Base-by-base conservation (phyloP, 2,888 invertebrate genomes). In the Azorinus chamasolen region DNA sequence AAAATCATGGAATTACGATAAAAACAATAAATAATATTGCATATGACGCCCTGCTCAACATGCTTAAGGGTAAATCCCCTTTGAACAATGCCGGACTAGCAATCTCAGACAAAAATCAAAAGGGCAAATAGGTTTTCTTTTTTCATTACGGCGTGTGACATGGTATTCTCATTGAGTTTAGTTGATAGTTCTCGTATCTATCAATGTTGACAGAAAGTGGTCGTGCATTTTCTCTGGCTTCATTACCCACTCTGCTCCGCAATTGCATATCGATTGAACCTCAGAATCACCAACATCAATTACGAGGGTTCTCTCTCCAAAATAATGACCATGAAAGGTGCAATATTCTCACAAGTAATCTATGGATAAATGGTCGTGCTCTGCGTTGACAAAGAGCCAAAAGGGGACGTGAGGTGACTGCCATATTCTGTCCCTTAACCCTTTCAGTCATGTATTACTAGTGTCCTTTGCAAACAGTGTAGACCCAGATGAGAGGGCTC, bases 351-450 rank as follows among this genome's bases (percentile, higher is more conserved):
- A 22, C 24, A n/a, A 61, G 57, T 64, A 69, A 73, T 73, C 66
- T 64, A 58, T 6, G 58, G 61, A 55, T 75, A 59, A 75, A 75
- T 75, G 63, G 70, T 75, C 54, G 70, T 71, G 64, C 53, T 58
- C 45, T 37, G 27, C 24, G 27, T 53, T 10, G 18, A 24, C 50
- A 43, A 41, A 51, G 63, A 53, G 43, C 43, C 51, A 63, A 53
- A 63, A 20, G 24, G 32, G 53, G 45, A 43, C 25, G 32, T 32
- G 32, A 32, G 32, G 4, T 32, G 32, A 32, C 32, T n/a, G n/a
- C n/a, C 32, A 4, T 32, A 32, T 4, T 32, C 4, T 32, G 4
- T 32, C 32, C 32, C 32, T 32, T 10, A 32, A 32, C 10, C n/a
- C n/a, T n/a, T n/a, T n/a, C n/a, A n/a, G n/a, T n/a, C n/a, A n/a